Percentiles rank a stretch among this genome's conserved stretches.
Evolutionary conservation across 2,113 vertebrate genomes (phyloP).

Genomic region (Gobio gobio): DNA sequence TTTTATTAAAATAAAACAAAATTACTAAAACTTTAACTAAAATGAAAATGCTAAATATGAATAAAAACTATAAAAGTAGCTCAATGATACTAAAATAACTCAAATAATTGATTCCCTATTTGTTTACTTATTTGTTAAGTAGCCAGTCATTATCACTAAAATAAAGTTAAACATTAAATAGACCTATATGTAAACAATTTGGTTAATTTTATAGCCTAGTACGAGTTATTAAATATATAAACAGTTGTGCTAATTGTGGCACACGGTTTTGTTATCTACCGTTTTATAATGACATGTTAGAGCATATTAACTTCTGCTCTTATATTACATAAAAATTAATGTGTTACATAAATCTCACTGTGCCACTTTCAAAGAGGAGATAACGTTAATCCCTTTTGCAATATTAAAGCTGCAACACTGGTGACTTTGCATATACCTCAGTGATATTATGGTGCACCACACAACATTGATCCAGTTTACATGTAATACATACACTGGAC

Average conservation of each 20-base stretch:
- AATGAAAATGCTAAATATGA: no score
- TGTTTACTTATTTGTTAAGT: not conserved
- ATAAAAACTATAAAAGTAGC: no score
- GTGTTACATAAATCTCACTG: not conserved
- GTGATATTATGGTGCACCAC: not conserved
- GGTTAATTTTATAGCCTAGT: not conserved
- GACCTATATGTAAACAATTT: not conserved
- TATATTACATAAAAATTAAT: not conserved
- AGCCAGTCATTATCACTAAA: not conserved
- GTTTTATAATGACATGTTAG: not conserved
- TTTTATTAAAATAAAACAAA: no score
- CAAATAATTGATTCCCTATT: not conserved
- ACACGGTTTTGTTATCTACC: not conserved
- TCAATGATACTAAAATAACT: no score
- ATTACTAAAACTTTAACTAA: no score
- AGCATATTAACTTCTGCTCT: slow-evolving; percentile 1
- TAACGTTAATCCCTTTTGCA: not conserved
- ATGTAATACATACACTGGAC: slow-evolving; percentile 41
- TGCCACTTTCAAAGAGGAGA: not conserved
- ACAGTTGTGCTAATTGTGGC: not conserved
- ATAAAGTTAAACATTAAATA: not conserved
- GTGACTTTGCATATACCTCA: not conserved
- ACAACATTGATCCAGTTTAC: slow-evolving; percentile 39
- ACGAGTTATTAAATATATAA: not conserved
- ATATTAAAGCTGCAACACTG: not conserved